Conservation (phyloP, 1,140 invertebrate species). For the Portunus trituberculatus region DNA sequence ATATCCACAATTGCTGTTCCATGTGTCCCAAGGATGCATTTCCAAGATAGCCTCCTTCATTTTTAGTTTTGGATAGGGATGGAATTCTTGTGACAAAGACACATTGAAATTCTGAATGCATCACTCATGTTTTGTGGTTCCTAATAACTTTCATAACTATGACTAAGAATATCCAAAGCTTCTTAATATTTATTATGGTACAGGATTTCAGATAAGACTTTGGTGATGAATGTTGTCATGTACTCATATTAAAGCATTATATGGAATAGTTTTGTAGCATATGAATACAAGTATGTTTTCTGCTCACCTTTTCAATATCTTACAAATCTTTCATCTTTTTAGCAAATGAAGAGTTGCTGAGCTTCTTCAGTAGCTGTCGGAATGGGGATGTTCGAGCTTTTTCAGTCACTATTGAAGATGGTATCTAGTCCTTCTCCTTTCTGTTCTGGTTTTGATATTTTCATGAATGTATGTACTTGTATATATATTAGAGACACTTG, state of each 20-base stretch:
- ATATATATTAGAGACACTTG: background rate
- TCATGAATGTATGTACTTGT: constrained; percentile 41
- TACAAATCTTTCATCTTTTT: constrained; percentile 14
- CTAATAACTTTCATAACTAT: background rate
- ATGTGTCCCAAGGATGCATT: too few species aligned
- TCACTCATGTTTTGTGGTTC: too few species aligned
- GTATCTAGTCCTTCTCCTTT: constrained; percentile 81
- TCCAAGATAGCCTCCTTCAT: too few species aligned
- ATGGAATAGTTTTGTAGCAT: background rate
- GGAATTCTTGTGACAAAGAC: too few species aligned
- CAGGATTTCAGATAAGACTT: background rate
- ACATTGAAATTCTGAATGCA: too few species aligned
- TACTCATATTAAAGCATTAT: constrained; percentile 61
- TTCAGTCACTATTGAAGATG: constrained; percentile 93
- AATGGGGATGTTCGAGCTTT: constrained; percentile 90
- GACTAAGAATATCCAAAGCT: background rate
- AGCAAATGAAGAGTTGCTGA: constrained; percentile 91
- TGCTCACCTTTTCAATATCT: background rate
- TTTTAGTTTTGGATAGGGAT: too few species aligned
- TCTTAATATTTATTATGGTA: background rate
- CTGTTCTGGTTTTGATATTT: background rate
- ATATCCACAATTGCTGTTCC: too few species aligned
- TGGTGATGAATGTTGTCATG: background rate
- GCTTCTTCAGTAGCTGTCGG: constrained; percentile 90
- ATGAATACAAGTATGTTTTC: background rate